Base-by-base conservation (phyloP, 2,113 vertebrate genomes). In the Plectropomus leopardus region DNA sequence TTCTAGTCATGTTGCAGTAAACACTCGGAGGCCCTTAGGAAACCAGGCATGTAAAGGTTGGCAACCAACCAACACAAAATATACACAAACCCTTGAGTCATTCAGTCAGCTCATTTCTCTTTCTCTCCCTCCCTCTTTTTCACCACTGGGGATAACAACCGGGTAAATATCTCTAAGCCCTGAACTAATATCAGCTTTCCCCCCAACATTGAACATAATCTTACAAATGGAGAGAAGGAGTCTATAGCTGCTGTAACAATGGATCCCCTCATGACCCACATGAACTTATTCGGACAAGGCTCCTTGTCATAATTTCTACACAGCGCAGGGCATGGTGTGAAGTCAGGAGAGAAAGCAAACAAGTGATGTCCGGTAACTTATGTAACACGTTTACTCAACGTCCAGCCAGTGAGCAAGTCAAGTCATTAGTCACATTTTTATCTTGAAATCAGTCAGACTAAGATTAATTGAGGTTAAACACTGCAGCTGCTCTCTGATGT, bases 21-120 rank as follows among this genome's bases (percentile, higher is more conserved):
- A 92, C 84, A 86, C 48, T 60, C 44, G 0, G 61, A 82, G 67
- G 70, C 73, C 72, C 66, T 61, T 14, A 80, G 86, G 88, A 87
- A 87, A 81, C 60, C 79, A 80, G 88, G 58, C 80, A 73, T 89
- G 84, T 72, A 83, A 77, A 76, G 72, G 64, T 74, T 86, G 87
- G 83, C 82, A 64, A 19, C 47, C 11, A 60, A 47, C 83, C 84
- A 87, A 74, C 54, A 50, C 54, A 67, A 75, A 87, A 89, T 82
- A 65, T 80, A 87, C 57, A 89, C 80, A 88, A 85, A 82, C 79
- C n/a, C 72, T 68, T 16, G 55, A 84, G 59, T 82, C 66, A 80
- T 23, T 30, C 48, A 28, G 40, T 75, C 78, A 63, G 32, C 84
- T 76, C 10, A 4, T 60, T 58, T 42, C 59, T 28, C 64, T 69